Base-by-base conservation (phyloP, 2,888 invertebrate species). In the Cosmia trapezina region DNA sequence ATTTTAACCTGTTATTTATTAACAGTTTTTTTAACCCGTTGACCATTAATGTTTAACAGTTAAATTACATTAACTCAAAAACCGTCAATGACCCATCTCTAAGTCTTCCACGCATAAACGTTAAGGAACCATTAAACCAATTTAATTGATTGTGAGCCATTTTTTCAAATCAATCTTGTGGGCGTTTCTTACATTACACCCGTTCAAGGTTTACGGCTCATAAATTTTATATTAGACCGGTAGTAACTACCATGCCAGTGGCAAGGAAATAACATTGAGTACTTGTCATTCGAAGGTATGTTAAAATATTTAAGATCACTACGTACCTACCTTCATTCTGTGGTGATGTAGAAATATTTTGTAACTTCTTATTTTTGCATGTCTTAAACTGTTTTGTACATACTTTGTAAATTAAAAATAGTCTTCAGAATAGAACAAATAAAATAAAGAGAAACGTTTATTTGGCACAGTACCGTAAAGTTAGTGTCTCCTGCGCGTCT, bases 71-170 rank as follows among this genome's bases (percentile, higher is more conserved):
- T n/a, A n/a, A n/a, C n/a, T n/a, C n/a, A n/a, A n/a, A n/a, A n/a
- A n/a, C n/a, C n/a, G n/a, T n/a, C n/a, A n/a, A n/a, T n/a, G n/a
- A n/a, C n/a, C n/a, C n/a, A n/a, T n/a, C n/a, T n/a, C n/a, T n/a
- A n/a, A n/a, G n/a, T 56, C 19, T 22, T 76, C 47, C 76, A 89
- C 86, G 88, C 28, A 41, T 74, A 63, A 71, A 78, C 73, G 82
- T 88, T 86, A 84, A 84, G 86, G 83, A 84, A 87, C 85, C 86
- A 87, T 93, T 94, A 93, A 93, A 89, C 82, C 86, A 89, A 86
- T 91, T 92, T 92, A 92, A 94, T 94, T 93, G 92, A 91, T 92
- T 92, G 87, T 85, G 81, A 84, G 81, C 83, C 82, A 84, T 87
- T 78, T 76, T 86, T 83, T 80, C 74, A 76, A 83, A 82, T 87